Evolutionary conservation across 2,888 invertebrate genomes (phyloP), one percentile per base, ranked within the genome.

Genomic region (Spicauda simplicius): DNA sequence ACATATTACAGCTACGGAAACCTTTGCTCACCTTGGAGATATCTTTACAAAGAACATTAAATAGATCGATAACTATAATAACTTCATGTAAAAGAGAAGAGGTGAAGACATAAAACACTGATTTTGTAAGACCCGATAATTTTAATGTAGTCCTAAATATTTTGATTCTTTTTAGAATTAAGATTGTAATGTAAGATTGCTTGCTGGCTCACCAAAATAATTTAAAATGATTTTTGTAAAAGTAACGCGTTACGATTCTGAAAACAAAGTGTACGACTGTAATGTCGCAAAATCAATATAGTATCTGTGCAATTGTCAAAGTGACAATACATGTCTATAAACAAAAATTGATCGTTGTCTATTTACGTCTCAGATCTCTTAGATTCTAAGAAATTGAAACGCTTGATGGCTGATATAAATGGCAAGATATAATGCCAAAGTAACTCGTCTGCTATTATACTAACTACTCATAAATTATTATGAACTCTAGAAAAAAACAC

Each of bases 181-280:
- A 41, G 11, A 20, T 20, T 53, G 20, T 20, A 56, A 2, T 76
- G 81, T 78, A 77, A 77, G 64, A 54, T 69, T 73, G 55, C 57
- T 67, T 64, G 80, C 80, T 82, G 83, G 84, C 83, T 82, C 78
- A 79, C 80, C 5, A 14, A 14, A 14, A 11, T 11, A 14, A 1
- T 41, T 41, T 41, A 41, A 14, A 41, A 41, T 41, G 41, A 41
- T 41, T 41, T 41, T 14, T 14, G 14, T 41, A 41, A 41, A 41
- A 14, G 14, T 33, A 7, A 14, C 14, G 5, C 14, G 7, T 41
- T 14, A 41, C 14, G 8, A 25, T 4, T 25, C 5, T 25, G 25
- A 25, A 25, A 25, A n/a, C 30, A 41, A 41, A 41, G 7, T 14
- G 41, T 8, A 5, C 3, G 8, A 33, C 3, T 33, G 33, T 33